Evolutionary conservation across 2,113 vertebrate genomes (phyloP), one percentile per base, ranked within the genome.

Genomic region (Nesogale talazaci): DNA sequence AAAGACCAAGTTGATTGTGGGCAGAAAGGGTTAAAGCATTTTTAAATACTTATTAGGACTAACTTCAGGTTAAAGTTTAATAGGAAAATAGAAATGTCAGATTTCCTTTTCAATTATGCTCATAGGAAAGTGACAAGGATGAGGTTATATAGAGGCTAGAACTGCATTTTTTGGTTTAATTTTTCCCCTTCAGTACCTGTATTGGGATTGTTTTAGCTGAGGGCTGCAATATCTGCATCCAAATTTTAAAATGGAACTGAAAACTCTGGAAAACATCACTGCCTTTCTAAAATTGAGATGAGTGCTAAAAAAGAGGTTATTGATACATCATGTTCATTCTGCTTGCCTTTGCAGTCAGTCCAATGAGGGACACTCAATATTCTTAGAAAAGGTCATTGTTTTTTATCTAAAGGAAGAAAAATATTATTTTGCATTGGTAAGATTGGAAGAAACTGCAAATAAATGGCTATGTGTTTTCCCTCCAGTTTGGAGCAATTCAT

Each of bases 161-260:
- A 59, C 1, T 22, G 12, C 27, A 56, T 23, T 63, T 89, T 72
- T 94, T 9, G 5, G 63, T 72, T 72, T 72, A n/a, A n/a, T 36
- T 72, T 38, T 6, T 38, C 29, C 29, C 63, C 27, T 65, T 17
- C 42, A 29, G 7, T 29, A 9, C 63, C 5, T 70, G 57, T 56
- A 27, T 29, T 75, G 17, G 20, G 40, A 23, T 69, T 25, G 17
- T 22, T 74, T 92, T 70, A 36, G 20, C 19, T 22, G 57, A 76
- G 83, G 23, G 34, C 29, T 88, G 59, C 83, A 36, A 86, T 42
- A 46, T 79, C 65, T 69, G 15, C 40, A 65, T 84, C 89, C 84
- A 81, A 80, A 5, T 81, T 61, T 75, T 87, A 86, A 78, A 87
- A 27, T n/a, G 78, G 75, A 52, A 83, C 25, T 67, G 34, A n/a